Conservation (phyloP, 2,888 invertebrate species). For the Amiota communis region DNA sequence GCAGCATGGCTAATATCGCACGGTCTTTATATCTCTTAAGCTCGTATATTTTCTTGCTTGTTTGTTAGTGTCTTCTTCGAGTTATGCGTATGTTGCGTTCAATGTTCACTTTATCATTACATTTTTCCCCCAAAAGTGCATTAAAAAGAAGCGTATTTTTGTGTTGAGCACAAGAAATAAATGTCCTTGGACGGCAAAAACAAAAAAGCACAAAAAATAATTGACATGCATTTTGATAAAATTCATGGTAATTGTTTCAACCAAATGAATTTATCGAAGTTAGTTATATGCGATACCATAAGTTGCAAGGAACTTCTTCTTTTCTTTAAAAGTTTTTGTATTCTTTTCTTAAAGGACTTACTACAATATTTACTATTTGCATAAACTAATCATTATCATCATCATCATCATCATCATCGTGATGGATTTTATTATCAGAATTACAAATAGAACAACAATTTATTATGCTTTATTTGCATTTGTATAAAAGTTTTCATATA, state of each 20-base stretch:
- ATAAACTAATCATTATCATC: too few relatives aligned
- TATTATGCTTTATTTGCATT: slow-evolving; percentile 29
- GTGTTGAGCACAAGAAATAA: slow-evolving; percentile 57
- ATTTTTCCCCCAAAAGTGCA: slow-evolving; percentile 63
- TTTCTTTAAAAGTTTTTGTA: too few relatives aligned
- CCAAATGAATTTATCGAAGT: slow-evolving; percentile 67
- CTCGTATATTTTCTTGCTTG: slow-evolving; percentile 37
- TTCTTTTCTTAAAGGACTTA: too few relatives aligned
- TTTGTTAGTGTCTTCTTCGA: slow-evolving; percentile 35
- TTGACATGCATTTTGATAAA: slow-evolving; percentile 60
- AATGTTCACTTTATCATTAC: slow-evolving; percentile 28
- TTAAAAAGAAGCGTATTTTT: slow-evolving; percentile 62
- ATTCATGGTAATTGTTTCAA: slow-evolving; percentile 66
- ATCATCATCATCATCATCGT: too few relatives aligned
- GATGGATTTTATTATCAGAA: too few relatives aligned
- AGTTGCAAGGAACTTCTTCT: slow-evolving; percentile 28
- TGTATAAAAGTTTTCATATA: slow-evolving; percentile 44
- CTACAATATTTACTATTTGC: too few relatives aligned
- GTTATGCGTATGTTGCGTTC: slow-evolving; percentile 30
- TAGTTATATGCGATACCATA: slow-evolving; percentile 59
- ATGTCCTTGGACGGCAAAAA: slow-evolving; percentile 52
- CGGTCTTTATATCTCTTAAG: slow-evolving; percentile 58
- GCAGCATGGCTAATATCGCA: slow-evolving; percentile 19
- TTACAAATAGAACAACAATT: too few relatives aligned
- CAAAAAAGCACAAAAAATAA: slow-evolving; percentile 31